Evolutionary conservation across 2,888 invertebrate species (phyloP).

Genomic region (Harpalus rufipes): DNA sequence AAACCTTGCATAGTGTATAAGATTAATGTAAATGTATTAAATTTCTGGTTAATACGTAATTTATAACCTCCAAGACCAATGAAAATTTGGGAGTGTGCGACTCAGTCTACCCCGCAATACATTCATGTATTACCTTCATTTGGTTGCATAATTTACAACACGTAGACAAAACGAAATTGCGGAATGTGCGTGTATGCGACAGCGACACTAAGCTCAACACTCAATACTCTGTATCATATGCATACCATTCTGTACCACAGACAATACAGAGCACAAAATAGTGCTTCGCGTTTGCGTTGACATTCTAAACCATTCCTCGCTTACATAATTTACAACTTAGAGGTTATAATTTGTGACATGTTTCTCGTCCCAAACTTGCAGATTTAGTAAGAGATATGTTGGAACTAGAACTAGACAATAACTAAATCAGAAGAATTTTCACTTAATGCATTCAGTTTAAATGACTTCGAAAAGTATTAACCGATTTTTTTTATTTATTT

Average conservation of each 20-base stretch:
- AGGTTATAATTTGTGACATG: constrained; percentile 27
- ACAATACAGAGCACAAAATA: neutral
- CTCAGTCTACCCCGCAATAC: constrained; percentile 7
- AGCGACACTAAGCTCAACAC: neutral
- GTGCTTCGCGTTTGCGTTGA: constrained; percentile 16
- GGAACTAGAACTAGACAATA: neutral
- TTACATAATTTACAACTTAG: constrained; percentile 50
- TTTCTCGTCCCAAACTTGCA: neutral
- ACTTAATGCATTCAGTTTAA: no score
- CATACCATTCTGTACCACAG: neutral
- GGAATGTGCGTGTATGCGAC: constrained; percentile 10
- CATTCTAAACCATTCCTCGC: constrained; percentile 36
- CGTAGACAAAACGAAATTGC: constrained; percentile 15
- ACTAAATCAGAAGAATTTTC: constrained; percentile 15
- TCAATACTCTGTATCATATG: neutral
- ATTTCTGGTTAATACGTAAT: no score
- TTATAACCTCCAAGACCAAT: no score
- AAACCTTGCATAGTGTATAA: no score
- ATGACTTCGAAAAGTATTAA: no score
- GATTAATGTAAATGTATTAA: no score
- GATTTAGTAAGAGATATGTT: neutral
- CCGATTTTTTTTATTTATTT: no score
- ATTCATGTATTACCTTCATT: constrained; percentile 33
- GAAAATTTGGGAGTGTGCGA: neutral
- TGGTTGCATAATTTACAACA: constrained; percentile 43